These are phyloP conservation scores for Pheosia tremula DNA, from an alignment of 2,888 invertebrate genomes.

Conservation along the genomic window DNA sequence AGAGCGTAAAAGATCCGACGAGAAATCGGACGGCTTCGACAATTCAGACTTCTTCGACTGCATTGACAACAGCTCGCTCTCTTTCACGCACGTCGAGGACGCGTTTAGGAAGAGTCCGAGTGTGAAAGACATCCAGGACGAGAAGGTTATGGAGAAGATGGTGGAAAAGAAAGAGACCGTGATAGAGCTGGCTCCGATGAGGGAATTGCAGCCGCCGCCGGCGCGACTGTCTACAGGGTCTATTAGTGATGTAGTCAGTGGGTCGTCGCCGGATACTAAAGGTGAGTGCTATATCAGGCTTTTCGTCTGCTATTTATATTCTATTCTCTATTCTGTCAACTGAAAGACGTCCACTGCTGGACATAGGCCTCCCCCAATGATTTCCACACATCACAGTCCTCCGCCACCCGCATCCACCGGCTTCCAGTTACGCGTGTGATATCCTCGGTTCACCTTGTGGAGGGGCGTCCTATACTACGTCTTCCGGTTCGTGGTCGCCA, in stretches of 20 bases:
- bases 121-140: conserved; percentile 69
- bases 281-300: too few species aligned
- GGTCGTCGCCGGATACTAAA: conserved; percentile 87
- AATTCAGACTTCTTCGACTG: conserved; percentile 81
- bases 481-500: too few species aligned
- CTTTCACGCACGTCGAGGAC: conserved; percentile 78
- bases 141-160: conserved; percentile 58
- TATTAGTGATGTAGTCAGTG: conserved; percentile 86
- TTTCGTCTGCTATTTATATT: too few species aligned
- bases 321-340: too few species aligned
- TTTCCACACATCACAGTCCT: too few species aligned
- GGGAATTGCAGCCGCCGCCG: conserved; percentile 70
- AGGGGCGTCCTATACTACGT: too few species aligned
- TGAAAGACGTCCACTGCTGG: too few species aligned
- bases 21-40: conserved; percentile 81
- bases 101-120: conserved; percentile 79
- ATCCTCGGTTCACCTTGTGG: too few species aligned
- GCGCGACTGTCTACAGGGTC: conserved; percentile 85
- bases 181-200: conserved; percentile 43
- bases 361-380: too few species aligned
- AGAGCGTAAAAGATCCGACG: conserved; percentile 79
- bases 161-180: conserved; percentile 53
- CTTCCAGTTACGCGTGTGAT: too few species aligned
- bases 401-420: too few species aligned
- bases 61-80: conserved; percentile 79